These are phyloP conservation scores for Nothocercus julius DNA, from an alignment of 2,113 vertebrate genomes.

Conservation along the genomic window DNA sequence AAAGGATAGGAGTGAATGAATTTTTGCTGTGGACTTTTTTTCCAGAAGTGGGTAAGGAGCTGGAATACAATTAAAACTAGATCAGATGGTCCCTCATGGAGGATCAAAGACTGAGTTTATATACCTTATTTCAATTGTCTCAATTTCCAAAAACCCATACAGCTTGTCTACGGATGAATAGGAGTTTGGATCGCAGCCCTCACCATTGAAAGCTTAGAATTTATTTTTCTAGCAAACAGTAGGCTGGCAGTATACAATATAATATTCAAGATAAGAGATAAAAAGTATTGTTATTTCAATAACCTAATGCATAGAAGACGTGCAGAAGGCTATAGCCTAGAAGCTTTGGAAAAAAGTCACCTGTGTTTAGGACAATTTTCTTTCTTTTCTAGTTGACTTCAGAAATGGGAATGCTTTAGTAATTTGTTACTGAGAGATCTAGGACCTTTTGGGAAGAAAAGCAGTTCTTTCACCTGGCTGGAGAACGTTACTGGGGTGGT, in stretches of 20 bases:
- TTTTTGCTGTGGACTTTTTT: background rate
- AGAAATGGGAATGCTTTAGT: background rate
- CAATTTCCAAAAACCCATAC: background rate
- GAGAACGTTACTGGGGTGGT: background rate
- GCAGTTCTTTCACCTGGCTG: background rate
- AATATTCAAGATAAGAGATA: background rate
- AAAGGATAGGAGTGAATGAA: conserved; percentile 6
- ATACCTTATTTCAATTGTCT: background rate
- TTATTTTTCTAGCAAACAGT: background rate
- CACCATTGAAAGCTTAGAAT: background rate
- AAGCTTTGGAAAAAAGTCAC: background rate
- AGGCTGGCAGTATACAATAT: background rate
- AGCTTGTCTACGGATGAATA: background rate
- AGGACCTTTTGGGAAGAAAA: background rate
- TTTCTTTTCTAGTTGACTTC: background rate
- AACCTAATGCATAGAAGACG: background rate
- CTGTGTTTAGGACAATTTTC: background rate
- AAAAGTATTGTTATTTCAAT: background rate
- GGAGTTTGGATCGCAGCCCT: background rate
- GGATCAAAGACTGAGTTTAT: background rate
- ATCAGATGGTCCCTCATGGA: background rate
- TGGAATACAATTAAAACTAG: background rate
- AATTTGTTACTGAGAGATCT: background rate
- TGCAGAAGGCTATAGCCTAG: background rate
- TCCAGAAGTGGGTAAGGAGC: background rate